Percentiles rank a stretch among this genome's conserved stretches.
These are phyloP conservation scores for Amblyornis subalaris DNA, from an alignment of 2,113 vertebrate species.

Conservation along the genomic window DNA sequence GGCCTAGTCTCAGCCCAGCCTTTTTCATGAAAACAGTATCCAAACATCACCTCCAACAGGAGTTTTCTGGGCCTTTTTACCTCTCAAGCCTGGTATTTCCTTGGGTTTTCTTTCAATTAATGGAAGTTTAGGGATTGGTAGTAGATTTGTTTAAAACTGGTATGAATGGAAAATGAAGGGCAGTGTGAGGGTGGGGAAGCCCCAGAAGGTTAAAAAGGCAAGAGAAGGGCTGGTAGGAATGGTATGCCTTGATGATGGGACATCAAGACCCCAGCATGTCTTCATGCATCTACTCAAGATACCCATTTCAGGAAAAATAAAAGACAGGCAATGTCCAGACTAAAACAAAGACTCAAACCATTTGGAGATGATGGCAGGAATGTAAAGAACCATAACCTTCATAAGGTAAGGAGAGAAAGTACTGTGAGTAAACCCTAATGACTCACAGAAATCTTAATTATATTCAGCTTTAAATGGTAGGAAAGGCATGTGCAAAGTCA, in stretches of 20 bases:
- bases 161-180: background rate
- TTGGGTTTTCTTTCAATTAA: background rate
- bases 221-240: background rate
- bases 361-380: background rate
- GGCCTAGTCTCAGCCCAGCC: background rate
- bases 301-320: background rate
- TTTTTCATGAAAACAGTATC: background rate
- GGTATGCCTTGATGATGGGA: background rate
- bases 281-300: background rate
- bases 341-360: background rate
- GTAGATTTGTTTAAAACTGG: background rate
- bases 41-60: background rate
- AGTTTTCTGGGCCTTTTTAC: background rate
- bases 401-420: background rate
- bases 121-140: background rate
- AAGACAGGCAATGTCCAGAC: background rate
- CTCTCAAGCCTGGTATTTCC: background rate
- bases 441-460: background rate
- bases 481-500: background rate
- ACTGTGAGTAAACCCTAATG: background rate
- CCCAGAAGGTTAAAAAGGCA: background rate
- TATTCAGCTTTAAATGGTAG: background rate
- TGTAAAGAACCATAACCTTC: background rate
- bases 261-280: background rate
- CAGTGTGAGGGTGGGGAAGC: background rate